Evolutionary conservation across 2,797 vertebrate genomes (phyloP).

Genomic region (Heterohyrax brucei): DNA sequence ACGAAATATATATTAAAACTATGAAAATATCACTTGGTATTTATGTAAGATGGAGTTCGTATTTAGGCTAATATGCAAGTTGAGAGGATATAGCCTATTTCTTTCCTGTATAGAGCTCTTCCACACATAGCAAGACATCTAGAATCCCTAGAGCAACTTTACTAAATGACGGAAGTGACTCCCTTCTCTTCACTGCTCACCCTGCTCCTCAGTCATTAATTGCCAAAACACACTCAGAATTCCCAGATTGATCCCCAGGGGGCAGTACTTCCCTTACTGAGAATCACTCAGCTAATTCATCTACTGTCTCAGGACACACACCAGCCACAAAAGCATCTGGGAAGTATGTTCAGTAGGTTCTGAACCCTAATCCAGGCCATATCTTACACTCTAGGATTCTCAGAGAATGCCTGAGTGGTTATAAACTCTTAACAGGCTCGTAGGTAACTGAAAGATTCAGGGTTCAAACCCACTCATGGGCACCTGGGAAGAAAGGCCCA

Average conservation of each 20-base stretch:
- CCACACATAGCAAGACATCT: background rate
- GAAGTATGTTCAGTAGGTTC: background rate
- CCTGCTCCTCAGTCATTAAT: background rate
- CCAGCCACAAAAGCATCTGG: background rate
- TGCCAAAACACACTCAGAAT: background rate
- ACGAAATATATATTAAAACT: background rate
- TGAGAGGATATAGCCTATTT: background rate
- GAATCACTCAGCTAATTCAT: background rate
- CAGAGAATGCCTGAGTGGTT: background rate
- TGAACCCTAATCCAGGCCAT: background rate
- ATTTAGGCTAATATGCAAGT: background rate
- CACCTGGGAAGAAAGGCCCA: too few species aligned
- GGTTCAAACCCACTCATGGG: too few species aligned
- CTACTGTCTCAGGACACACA: background rate
- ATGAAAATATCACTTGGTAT: background rate
- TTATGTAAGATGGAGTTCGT: background rate
- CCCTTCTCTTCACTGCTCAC: background rate
- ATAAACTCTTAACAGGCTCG: background rate
- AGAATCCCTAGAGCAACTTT: background rate
- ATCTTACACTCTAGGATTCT: background rate
- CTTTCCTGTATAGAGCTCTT: background rate
- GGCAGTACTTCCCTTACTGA: background rate
- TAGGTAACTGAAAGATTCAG: too few species aligned
- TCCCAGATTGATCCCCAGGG: constrained; percentile 18
- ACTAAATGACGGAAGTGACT: background rate